These are phyloP conservation scores for Pentamera pediparva DNA, from an alignment of 53 echinoderm and acorn worm species.

Conservation along the genomic window DNA sequence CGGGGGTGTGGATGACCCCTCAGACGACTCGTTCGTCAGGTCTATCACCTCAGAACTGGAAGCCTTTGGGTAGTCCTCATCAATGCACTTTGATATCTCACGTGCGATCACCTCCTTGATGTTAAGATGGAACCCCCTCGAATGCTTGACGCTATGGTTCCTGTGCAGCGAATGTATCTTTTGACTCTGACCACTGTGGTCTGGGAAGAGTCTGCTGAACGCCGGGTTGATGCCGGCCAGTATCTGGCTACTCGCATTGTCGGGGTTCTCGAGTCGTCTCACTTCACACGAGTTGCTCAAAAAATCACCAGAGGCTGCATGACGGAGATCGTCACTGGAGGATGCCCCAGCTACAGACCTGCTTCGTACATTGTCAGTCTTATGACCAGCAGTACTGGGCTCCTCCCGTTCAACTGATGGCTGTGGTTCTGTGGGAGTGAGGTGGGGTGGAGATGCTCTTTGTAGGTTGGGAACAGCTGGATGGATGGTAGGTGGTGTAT, in stretches of 20 bases:
- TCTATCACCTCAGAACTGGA: constrained; percentile 10
- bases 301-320: too few relatives aligned
- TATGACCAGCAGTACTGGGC: background rate
- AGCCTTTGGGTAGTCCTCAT: background rate
- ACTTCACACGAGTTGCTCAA: too few relatives aligned
- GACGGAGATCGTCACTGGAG: too few relatives aligned
- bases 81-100: constrained; percentile 23
- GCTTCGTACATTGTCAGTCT: background rate
- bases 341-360: too few relatives aligned
- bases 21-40: constrained; percentile 11
- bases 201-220: constrained; percentile 1
- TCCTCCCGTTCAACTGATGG: background rate
- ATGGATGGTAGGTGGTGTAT: background rate
- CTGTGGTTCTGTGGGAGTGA: background rate
- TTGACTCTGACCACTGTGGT: constrained; percentile 6
- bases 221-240: constrained; percentile 11
- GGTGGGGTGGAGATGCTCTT: background rate
- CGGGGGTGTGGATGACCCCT: background rate
- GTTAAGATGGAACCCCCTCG: background rate
- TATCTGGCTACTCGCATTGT: constrained; percentile 12
- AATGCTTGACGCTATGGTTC: background rate
- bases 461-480: background rate
- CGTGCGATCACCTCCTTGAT: constrained; percentile 25
- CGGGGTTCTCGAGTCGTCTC: constrained; percentile 6
- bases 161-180: background rate